Evolutionary conservation across 2,797 vertebrate species (phyloP).

Genomic region (Chaetophractus vellerosus): DNA sequence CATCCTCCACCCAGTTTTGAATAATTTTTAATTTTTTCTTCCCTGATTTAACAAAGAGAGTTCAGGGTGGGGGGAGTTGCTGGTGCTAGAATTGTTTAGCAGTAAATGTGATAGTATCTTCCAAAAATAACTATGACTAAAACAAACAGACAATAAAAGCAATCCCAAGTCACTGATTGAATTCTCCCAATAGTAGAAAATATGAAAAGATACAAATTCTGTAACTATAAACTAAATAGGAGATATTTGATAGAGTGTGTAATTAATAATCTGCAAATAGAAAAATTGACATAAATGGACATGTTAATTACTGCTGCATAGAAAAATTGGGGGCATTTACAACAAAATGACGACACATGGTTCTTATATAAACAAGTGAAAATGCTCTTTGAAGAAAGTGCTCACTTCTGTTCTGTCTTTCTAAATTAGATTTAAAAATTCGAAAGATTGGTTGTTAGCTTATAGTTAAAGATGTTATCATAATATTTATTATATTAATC

Average conservation of each 20-base stretch:
- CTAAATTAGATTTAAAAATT: constrained; percentile 44
- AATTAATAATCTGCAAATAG: not conserved
- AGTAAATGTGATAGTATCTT: not conserved
- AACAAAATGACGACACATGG: not conserved
- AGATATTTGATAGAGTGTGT: constrained; percentile 1
- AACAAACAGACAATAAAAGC: not conserved
- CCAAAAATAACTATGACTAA: not conserved
- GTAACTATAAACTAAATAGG: not conserved
- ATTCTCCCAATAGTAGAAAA: constrained; percentile 29
- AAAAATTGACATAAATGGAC: not conserved
- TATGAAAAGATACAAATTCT: not conserved
- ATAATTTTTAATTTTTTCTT: not conserved
- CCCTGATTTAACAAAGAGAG: not conserved
- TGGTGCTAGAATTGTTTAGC: not conserved
- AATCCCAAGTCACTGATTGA: constrained; percentile 1
- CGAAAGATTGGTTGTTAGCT: not conserved
- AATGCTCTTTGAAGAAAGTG: constrained; percentile 33
- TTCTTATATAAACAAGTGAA: constrained; percentile 39
- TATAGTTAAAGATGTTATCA: not conserved
- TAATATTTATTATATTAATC: not conserved
- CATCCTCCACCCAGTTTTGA: not conserved
- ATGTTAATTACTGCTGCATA: constrained; percentile 29
- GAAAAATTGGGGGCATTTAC: not conserved
- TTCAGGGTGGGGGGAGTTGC: not conserved
- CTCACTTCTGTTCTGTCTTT: not conserved